phyloP scores from a whole-genome alignment of 2,113 vertebrate species.

The Pseudorectes ferrugineus region DNA sequence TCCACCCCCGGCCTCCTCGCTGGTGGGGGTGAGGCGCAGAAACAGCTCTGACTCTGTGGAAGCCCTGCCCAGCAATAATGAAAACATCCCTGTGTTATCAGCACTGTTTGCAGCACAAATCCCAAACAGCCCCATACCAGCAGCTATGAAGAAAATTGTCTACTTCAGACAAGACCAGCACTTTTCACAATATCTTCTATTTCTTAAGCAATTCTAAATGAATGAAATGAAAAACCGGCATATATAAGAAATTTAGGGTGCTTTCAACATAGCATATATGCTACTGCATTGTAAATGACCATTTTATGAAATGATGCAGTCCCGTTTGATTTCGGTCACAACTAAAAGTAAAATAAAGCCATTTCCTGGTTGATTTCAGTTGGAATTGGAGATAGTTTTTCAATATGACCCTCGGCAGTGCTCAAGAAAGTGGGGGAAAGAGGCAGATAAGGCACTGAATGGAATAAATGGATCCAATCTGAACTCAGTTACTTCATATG shows the following conservation, averaged over 20 bases:
- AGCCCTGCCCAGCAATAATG: neutral
- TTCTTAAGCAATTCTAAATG: constrained; percentile 38
- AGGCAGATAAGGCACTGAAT: constrained; percentile 57
- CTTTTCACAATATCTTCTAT: neutral
- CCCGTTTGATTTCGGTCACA: constrained; percentile 56
- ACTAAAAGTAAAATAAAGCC: constrained; percentile 76
- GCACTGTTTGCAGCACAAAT: neutral
- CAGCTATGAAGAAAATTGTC: neutral
- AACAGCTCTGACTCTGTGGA: neutral
- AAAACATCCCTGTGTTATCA: neutral
- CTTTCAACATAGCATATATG: constrained; percentile 19
- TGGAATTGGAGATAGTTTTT: constrained; percentile 69
- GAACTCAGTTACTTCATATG: constrained; percentile 60
- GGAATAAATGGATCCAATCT: constrained; percentile 73
- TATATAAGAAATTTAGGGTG: constrained; percentile 27
- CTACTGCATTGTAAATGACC: constrained; percentile 6
- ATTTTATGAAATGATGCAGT: constrained; percentile 60
- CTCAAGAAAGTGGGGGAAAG: constrained; percentile 61
- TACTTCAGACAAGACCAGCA: neutral
- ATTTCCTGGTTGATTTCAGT: constrained; percentile 76
- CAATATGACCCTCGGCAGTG: constrained; percentile 61
- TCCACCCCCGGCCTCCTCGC: too few species aligned
- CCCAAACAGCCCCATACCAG: neutral
- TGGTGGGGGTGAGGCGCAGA: too few species aligned
- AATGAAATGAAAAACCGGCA: constrained; percentile 19